phyloP scores from a whole-genome alignment of 1,140 invertebrate species.

The Drosophila repleta region DNA sequence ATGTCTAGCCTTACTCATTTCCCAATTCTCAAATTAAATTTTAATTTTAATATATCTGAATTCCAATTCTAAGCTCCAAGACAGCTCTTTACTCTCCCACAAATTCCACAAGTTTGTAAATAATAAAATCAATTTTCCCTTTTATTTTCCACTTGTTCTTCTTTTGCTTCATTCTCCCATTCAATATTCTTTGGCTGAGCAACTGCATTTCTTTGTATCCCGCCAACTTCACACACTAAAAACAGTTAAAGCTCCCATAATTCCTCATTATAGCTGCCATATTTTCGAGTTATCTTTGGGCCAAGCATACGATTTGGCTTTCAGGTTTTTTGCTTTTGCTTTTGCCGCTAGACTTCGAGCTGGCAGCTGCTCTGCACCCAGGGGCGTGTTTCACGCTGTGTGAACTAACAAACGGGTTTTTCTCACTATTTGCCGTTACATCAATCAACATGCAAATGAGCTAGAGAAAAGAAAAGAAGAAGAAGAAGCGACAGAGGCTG shows the following conservation, averaged over 20 bases:
- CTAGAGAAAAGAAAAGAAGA: slow-evolving; percentile 28
- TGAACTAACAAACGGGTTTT: slow-evolving; percentile 66
- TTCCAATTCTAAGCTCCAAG: no score
- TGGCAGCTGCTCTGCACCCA: slow-evolving; percentile 33
- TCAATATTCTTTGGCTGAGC: neutral
- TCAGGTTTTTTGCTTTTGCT: slow-evolving; percentile 6
- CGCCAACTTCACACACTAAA: neutral
- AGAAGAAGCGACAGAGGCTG: slow-evolving; percentile 2
- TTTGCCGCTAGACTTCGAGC: slow-evolving; percentile 34
- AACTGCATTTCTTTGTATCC: neutral
- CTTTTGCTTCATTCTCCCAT: neutral
- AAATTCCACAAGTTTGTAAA: no score
- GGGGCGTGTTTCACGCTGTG: slow-evolving; percentile 48
- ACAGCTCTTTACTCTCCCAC: no score
- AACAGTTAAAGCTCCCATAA: neutral
- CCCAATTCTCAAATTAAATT: no score
- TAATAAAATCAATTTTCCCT: no score
- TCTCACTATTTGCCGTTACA: slow-evolving; percentile 54
- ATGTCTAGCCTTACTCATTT: no score
- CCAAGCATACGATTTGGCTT: slow-evolving; percentile 26
- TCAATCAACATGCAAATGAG: slow-evolving; percentile 68
- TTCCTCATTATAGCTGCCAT: slow-evolving; percentile 6
- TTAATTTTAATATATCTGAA: no score
- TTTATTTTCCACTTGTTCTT: neutral
- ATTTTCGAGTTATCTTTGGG: slow-evolving; percentile 30